These are phyloP conservation scores for Ifrita kowaldi DNA, from an alignment of 2,113 vertebrate genomes.

Conservation along the genomic window DNA sequence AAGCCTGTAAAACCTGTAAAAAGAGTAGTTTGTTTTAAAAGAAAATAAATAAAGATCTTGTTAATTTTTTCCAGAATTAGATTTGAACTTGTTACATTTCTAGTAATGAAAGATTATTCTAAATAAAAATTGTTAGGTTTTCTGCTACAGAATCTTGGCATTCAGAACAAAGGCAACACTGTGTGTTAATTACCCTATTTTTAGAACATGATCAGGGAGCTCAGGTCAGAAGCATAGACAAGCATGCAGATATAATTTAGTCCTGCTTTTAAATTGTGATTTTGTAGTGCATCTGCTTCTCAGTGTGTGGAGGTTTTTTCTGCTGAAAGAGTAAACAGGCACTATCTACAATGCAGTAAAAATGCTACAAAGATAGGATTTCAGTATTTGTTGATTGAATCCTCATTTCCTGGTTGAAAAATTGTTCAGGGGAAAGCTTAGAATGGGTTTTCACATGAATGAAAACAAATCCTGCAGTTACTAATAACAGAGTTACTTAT, in stretches of 20 bases:
- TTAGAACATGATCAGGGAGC: neutral
- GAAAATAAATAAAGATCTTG: neutral
- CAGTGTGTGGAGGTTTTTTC: neutral
- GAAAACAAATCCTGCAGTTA: neutral
- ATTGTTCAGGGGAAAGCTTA: neutral
- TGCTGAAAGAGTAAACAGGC: neutral
- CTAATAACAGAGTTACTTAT: neutral
- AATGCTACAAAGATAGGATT: neutral
- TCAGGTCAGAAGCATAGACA: neutral
- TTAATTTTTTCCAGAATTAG: neutral
- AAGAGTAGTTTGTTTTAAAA: neutral
- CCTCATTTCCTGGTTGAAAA: neutral
- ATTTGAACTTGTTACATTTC: neutral
- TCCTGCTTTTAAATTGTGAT: neutral
- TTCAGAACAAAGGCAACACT: neutral
- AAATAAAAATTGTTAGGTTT: neutral
- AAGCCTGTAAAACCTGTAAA: neutral
- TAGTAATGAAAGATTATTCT: neutral
- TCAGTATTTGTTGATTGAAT: neutral
- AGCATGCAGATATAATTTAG: neutral
- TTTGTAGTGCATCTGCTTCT: neutral
- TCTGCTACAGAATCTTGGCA: neutral
- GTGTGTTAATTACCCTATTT: constrained; percentile 14
- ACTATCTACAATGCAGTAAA: neutral
- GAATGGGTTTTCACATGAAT: neutral